These are phyloP conservation scores for Drosophila kanekoi DNA, from an alignment of 2,888 invertebrate genomes.

Conservation along the genomic window DNA sequence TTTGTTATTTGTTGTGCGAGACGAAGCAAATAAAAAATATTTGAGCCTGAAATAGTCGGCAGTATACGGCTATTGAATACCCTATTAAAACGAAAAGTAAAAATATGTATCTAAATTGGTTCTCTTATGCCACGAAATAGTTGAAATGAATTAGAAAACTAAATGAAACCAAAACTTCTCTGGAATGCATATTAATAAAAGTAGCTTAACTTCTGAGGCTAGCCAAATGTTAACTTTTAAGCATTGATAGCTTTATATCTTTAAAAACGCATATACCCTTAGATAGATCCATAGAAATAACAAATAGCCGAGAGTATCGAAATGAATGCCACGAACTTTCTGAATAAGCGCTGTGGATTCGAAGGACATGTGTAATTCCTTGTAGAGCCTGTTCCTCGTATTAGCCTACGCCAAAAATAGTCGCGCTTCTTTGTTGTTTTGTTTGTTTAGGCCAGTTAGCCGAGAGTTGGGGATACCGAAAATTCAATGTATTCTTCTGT, in stretches of 20 bases:
- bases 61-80: conserved; percentile 11
- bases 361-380: conserved; percentile 17
- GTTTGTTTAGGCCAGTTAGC: conserved; percentile 12
- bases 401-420: conserved; percentile 2
- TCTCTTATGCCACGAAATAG: too few species aligned
- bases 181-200: too few species aligned
- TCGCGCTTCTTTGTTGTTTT: background rate
- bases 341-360: background rate
- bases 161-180: too few species aligned
- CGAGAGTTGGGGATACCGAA: background rate
- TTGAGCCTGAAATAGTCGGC: background rate
- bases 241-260: too few species aligned
- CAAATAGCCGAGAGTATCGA: too few species aligned
- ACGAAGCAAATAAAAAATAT: conserved; percentile 14
- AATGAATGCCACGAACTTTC: background rate
- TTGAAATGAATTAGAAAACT: too few species aligned
- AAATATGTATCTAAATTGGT: too few species aligned
- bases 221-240: too few species aligned
- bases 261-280: too few species aligned
- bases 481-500: conserved; percentile 9
- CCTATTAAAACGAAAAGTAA: background rate
- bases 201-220: too few species aligned
- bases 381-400: background rate
- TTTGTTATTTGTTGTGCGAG: conserved; percentile 54
- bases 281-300: too few species aligned